Conservation (phyloP, 2,113 vertebrate species). For the Meleagris gallopavo region DNA sequence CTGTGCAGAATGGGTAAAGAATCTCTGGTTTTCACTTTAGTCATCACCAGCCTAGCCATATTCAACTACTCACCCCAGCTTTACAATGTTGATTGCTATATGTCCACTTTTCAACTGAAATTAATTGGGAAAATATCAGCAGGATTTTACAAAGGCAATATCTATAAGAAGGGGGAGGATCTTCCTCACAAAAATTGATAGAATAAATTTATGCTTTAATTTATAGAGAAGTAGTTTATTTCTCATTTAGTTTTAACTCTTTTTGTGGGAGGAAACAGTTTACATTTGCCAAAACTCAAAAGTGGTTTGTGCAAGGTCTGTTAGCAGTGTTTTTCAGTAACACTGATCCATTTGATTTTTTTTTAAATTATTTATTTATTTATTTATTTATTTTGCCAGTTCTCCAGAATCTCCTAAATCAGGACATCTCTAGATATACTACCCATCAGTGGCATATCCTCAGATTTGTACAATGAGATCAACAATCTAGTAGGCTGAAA, state of each 20-base stretch:
- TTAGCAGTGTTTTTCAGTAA: background rate
- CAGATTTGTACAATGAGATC: background rate
- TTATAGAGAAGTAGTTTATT: background rate
- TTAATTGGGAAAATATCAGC: background rate
- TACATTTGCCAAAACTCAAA: background rate
- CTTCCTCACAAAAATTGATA: background rate
- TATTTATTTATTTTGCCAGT: no score
- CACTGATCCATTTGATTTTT: background rate
- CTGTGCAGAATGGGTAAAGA: background rate
- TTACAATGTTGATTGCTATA: background rate
- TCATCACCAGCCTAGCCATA: background rate
- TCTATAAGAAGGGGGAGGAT: background rate
- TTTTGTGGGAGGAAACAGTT: background rate
- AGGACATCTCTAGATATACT: background rate
- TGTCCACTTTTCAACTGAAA: background rate
- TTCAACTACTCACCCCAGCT: background rate
- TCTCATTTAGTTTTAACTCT: background rate
- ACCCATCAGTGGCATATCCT: background rate
- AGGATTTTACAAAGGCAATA: background rate
- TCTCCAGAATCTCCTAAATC: background rate
- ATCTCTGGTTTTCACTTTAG: background rate
- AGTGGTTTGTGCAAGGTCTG: rapidly evolving
- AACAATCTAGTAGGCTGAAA: background rate
- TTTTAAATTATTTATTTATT: no score
- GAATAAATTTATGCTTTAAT: background rate